Conservation (phyloP, 2,888 invertebrate genomes). For the Callyntrura guangdongensis region DNA sequence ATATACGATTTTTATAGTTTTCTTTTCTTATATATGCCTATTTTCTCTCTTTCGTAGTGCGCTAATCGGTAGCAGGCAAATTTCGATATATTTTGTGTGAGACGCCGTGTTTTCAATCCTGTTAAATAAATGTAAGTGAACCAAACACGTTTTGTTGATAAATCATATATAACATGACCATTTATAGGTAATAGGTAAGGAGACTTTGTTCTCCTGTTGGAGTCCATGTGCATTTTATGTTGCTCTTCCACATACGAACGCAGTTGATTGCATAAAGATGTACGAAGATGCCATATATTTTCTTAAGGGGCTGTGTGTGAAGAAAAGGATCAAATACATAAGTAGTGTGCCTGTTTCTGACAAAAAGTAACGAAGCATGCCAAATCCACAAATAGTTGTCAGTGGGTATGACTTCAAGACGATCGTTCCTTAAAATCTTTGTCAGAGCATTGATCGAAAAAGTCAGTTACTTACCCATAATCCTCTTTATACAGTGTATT, state of each 20-base stretch:
- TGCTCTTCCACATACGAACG: conserved; percentile 1
- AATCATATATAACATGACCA: conserved; percentile 38
- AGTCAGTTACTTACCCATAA: too few relatives aligned
- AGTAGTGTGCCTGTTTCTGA: conserved; percentile 64
- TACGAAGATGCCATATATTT: neutral
- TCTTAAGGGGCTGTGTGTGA: conserved; percentile 31
- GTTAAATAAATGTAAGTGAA: conserved; percentile 64
- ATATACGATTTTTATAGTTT: too few relatives aligned
- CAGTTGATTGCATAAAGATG: neutral
- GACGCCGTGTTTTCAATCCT: conserved; percentile 23
- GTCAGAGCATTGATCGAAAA: conserved; percentile 22
- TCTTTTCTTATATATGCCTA: too few relatives aligned
- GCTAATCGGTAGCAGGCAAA: conserved; percentile 47
- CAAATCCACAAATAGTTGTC: conserved; percentile 66
- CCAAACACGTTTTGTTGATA: conserved; percentile 45
- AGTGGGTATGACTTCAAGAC: conserved; percentile 65
- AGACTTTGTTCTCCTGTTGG: conserved; percentile 30
- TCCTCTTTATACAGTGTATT: too few relatives aligned
- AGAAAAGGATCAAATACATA: conserved; percentile 46
- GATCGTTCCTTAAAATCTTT: conserved; percentile 52
- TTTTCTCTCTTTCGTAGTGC: conserved; percentile 25
- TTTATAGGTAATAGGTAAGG: conserved; percentile 15
- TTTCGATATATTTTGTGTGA: conserved; percentile 28
- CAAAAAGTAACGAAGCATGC: conserved; percentile 73
- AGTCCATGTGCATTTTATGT: neutral